Percentiles rank a stretch among this genome's conserved stretches.
phyloP scores from a whole-genome alignment of 1,140 invertebrate genomes.

The Aphelenchoides besseyi region DNA sequence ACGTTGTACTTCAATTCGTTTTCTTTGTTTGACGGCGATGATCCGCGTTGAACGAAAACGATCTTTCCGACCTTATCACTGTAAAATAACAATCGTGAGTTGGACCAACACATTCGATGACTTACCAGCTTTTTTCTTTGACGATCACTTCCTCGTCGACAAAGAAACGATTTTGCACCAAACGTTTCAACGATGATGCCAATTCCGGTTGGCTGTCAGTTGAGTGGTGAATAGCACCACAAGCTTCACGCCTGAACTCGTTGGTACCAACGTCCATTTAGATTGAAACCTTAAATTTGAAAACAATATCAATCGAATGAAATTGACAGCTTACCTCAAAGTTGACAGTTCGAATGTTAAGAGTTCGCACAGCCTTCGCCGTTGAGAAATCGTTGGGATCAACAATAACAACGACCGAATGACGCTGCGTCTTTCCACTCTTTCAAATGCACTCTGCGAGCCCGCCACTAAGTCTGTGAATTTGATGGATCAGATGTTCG shows the following conservation, averaged over 20 bases:
- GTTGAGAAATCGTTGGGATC: no score
- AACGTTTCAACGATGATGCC: not conserved
- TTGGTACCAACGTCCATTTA: not conserved
- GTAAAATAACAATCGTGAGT: not conserved
- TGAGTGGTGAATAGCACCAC: not conserved
- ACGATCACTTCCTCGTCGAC: not conserved
- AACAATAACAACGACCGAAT: no score
- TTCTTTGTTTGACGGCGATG: constrained; percentile 10
- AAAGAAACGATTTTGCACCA: not conserved
- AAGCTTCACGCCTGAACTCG: not conserved
- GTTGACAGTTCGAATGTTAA: no score
- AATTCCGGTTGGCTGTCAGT: not conserved
- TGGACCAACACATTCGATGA: not conserved
- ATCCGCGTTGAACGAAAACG: not conserved
- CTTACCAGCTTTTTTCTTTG: not conserved
- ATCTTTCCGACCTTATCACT: not conserved
- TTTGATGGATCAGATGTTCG: no score
- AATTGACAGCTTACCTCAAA: no score
- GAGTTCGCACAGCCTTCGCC: no score
- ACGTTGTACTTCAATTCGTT: constrained; percentile 6
- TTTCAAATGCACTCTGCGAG: no score
- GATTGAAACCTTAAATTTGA: not conserved
- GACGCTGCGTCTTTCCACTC: no score
- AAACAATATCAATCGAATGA: no score
- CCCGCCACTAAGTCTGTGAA: no score